Base-by-base conservation (phyloP, 1,140 invertebrate genomes). In the Eubasilissa regina region DNA sequence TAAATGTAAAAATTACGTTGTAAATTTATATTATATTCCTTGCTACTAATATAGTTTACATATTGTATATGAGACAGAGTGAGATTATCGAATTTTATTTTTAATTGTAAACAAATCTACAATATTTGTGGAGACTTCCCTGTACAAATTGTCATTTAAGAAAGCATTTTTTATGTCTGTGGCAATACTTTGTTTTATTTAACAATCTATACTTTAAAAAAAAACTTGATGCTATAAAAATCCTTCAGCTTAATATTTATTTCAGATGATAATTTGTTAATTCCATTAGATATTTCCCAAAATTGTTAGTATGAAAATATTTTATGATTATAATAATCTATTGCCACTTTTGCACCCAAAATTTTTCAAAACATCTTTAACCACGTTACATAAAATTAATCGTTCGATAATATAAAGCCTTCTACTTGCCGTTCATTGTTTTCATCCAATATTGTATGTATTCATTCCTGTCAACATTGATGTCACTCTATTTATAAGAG, bases 31-130 rank as follows among this genome's bases (percentile, higher is more conserved):
- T 72, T 17, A 72, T 72, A 72, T 48, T 21, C 47, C 55, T 53
- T 74, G 25, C 47, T 51, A 43, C 15, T 51, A 56, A 53, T 64
- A 13, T 64, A 64, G 60, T 25, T 35, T 13, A 64, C 35, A 25
- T 35, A 43, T 64, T 64, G 13, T 64, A 64, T 70, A 53, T 25
- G 66, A 21, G 66, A 70, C 45, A 62, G 55, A 62, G 55, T 64
- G 74, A 75, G 55, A 75, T 64, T 62, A 62, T 62, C 53, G 55
- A 75, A 64, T 75, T 75, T 75, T 60, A 62, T 55, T 56, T 35
- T 51, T 77, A 66, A 64, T 53, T 77, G 53, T 77, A 21, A 77
- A 64, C 53, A 77, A 53, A 53, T 68, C 75, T 66, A 55, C 75
- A 75, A 62, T 62, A 58, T 74, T 74, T 74, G 55, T 58, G 74